Evolutionary conservation across 2,888 invertebrate genomes (phyloP).

Genomic region (Notodonta dromedarius): DNA sequence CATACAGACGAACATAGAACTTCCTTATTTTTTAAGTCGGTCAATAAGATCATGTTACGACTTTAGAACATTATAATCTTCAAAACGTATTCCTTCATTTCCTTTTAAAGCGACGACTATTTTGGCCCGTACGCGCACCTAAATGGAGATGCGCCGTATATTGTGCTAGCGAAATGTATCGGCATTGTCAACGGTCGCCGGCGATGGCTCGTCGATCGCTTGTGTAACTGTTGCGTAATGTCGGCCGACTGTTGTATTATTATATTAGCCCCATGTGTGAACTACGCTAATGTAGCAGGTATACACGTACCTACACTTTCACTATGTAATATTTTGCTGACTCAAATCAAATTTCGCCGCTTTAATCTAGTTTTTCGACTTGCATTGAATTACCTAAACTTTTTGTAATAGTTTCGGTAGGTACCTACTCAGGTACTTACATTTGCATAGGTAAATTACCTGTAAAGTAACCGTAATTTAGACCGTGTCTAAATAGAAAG

Average conservation of each 20-base stretch:
- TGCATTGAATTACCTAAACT: too few species aligned
- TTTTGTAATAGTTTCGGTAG: too few species aligned
- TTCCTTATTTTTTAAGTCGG: too few species aligned
- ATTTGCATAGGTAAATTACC: too few species aligned
- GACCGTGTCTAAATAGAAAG: too few species aligned
- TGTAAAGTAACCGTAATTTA: too few species aligned
- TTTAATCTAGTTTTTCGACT: not conserved
- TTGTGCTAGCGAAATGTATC: constrained; percentile 23
- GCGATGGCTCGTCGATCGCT: constrained; percentile 20
- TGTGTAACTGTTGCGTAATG: constrained; percentile 54
- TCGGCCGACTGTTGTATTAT: constrained; percentile 49
- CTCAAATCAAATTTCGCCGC: not conserved
- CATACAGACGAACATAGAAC: too few species aligned
- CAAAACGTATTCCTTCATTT: not conserved
- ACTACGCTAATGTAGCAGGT: constrained; percentile 64
- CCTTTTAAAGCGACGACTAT: not conserved
- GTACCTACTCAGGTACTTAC: too few species aligned
- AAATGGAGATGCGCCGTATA: constrained; percentile 11
- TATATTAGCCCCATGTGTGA: constrained; percentile 59
- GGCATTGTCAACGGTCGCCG: constrained; percentile 22
- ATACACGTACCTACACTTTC: constrained; percentile 53
- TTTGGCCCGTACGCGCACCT: not conserved
- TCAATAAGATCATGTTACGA: too few species aligned
- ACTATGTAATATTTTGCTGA: constrained; percentile 25
- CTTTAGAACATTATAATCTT: not conserved